Percentiles rank a stretch among this genome's conserved stretches.
Evolutionary conservation across 2,113 vertebrate genomes (phyloP).

Genomic region (Dicentrarchus labrax): DNA sequence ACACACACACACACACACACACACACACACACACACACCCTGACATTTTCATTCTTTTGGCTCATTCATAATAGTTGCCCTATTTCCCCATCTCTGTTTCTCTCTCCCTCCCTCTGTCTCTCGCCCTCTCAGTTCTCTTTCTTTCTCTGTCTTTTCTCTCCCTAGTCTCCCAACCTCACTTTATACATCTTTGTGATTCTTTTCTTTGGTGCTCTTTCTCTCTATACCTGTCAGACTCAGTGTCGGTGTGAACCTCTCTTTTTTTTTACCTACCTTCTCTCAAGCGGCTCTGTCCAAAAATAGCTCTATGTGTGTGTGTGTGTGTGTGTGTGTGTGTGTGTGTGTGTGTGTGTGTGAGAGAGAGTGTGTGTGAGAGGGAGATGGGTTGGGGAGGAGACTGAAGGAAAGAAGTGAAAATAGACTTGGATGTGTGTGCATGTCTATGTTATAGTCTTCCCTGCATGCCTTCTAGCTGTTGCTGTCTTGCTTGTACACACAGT

Average conservation of each 20-base stretch:
- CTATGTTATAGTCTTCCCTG: constrained; percentile 44
- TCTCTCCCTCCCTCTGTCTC: not conserved
- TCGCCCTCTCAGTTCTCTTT: not conserved
- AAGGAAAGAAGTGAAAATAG: constrained; percentile 54
- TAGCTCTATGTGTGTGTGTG: constrained; percentile 24
- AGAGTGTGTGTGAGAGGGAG: constrained; percentile 3
- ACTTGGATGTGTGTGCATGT: constrained; percentile 5
- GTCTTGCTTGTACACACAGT: constrained; percentile 25
- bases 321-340: constrained; percentile 27
- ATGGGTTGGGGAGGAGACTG: constrained; percentile 11
- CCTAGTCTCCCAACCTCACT: constrained; percentile 34
- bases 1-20: constrained; percentile 35
- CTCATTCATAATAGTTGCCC: constrained; percentile 62
- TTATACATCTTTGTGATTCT: constrained; percentile 49
- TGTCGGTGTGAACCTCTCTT: constrained; percentile 31
- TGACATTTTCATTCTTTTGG: constrained; percentile 69
- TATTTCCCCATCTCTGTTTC: constrained; percentile 19
- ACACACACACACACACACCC: constrained; percentile 22
- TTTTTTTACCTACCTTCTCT: constrained; percentile 48
- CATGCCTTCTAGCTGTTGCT: constrained; percentile 48
- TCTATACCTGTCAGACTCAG: constrained; percentile 56
- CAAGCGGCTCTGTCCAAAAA: constrained; percentile 59
- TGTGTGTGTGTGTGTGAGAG: constrained; percentile 17
- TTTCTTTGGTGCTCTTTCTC: constrained; percentile 35
- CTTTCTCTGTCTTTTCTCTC: constrained; percentile 9